Conservation (phyloP, 2,113 vertebrate species). For the Morone saxatilis region DNA sequence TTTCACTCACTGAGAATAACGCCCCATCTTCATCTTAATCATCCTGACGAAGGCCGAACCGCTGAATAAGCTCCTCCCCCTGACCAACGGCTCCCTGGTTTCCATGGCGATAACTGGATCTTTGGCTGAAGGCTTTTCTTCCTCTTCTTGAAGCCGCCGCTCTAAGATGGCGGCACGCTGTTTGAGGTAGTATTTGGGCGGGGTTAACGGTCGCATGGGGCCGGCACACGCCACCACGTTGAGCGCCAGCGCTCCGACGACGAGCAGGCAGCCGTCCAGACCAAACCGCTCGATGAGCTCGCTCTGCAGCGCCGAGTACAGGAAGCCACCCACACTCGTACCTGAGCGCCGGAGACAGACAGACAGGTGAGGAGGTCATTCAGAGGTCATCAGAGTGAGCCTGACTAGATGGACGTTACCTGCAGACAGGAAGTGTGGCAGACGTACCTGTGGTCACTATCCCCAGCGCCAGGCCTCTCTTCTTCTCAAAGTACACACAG, state of each 20-base stretch:
- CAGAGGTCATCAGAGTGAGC: not conserved
- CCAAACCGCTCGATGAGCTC: not conserved
- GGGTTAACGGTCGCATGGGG: not conserved
- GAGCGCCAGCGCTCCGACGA: not conserved
- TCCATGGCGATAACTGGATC: not conserved
- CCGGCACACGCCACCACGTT: conserved; percentile 3
- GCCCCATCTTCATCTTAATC: not conserved
- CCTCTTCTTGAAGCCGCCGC: not conserved
- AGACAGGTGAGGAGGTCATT: not conserved
- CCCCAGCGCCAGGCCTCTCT: not conserved
- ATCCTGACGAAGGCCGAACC: not conserved
- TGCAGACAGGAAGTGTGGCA: not conserved
- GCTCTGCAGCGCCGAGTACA: not conserved
- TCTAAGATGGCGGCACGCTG: not conserved
- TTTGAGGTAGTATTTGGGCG: not conserved
- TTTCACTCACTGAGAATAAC: not conserved
- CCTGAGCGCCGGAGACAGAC: not conserved
- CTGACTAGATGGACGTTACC: too few relatives aligned
- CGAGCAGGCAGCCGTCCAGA: conserved; percentile 3
- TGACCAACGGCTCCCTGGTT: not conserved
- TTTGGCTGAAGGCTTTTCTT: not conserved
- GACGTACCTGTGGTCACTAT: not conserved
- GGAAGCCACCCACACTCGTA: not conserved
- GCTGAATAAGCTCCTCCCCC: conserved; percentile 11
- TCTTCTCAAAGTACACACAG: conserved; percentile 13